Evolutionary conservation across 2,888 invertebrate species (phyloP).

Genomic region (Axea sp.): DNA sequence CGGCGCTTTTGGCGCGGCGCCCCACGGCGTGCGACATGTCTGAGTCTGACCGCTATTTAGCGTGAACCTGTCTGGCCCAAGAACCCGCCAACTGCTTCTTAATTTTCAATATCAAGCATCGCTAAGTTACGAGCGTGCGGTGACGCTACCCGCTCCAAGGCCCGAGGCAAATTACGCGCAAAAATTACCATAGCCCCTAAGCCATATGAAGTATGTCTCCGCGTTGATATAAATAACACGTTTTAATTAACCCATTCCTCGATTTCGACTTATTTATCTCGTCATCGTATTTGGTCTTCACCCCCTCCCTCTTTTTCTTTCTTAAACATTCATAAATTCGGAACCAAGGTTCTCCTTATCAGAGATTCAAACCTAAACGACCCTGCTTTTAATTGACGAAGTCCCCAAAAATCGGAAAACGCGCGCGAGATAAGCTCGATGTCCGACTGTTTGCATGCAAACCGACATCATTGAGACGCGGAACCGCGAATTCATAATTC

Average conservation of each 20-base stretch:
- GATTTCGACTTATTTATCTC: constrained; percentile 34
- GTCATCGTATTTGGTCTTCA: background rate
- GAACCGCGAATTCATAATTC: constrained; percentile 47
- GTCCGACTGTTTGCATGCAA: constrained; percentile 49
- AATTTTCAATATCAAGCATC: constrained; percentile 71
- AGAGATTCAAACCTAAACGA: constrained; percentile 20
- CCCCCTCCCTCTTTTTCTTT: background rate
- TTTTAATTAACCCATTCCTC: constrained; percentile 58
- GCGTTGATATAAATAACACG: constrained; percentile 46
- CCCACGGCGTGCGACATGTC: constrained; percentile 78
- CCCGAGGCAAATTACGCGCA: constrained; percentile 51
- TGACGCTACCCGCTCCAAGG: constrained; percentile 10
- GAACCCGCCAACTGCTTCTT: constrained; percentile 67
- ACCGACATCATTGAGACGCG: constrained; percentile 32
- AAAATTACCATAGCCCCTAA: constrained; percentile 53
- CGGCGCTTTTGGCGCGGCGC: constrained; percentile 76
- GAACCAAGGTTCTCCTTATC: constrained; percentile 23
- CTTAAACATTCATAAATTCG: constrained; percentile 23
- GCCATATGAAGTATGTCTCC: constrained; percentile 40
- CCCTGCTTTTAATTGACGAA: constrained; percentile 31
- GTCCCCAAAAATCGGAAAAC: constrained; percentile 35
- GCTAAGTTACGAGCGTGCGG: constrained; percentile 57
- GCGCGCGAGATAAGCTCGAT: constrained; percentile 37
- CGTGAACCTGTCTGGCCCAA: constrained; percentile 75
- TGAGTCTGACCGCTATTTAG: constrained; percentile 77